phyloP scores from a whole-genome alignment of 1,140 invertebrate species.

The Neotoxoptera formosana region DNA sequence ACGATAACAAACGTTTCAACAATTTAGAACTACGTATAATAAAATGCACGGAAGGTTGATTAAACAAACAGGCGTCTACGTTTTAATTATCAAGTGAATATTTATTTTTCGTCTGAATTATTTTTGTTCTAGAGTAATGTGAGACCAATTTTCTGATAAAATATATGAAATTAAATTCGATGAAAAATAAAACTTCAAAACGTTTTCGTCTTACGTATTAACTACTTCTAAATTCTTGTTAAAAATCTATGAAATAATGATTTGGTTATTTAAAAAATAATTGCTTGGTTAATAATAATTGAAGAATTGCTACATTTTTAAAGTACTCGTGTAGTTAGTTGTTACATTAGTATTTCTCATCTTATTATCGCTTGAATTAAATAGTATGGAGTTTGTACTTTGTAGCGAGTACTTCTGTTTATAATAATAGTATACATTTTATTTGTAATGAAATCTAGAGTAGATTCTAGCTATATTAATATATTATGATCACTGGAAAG shows the following conservation, averaged over 20 bases:
- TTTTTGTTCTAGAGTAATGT: not conserved
- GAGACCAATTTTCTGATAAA: not conserved
- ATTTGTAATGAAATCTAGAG: too few species aligned
- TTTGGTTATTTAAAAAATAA: not conserved
- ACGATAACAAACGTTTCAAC: too few species aligned
- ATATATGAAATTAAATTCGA: not conserved
- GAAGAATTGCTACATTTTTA: not conserved
- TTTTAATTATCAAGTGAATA: not conserved
- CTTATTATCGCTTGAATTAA: not conserved
- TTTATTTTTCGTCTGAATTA: not conserved
- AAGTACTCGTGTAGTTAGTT: not conserved
- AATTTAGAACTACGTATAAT: not conserved
- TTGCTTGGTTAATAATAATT: not conserved
- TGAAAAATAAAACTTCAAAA: not conserved
- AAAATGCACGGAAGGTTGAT: not conserved
- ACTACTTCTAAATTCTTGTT: not conserved
- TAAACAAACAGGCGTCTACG: not conserved
- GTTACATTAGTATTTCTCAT: not conserved
- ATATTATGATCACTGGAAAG: too few species aligned
- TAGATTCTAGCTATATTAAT: too few species aligned
- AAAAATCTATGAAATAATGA: not conserved
- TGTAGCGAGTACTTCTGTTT: not conserved
- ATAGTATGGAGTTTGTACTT: not conserved
- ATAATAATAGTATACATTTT: too few species aligned
- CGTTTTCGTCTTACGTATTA: not conserved